Evolutionary conservation across 1,140 invertebrate genomes (phyloP), one percentile per base, ranked within the genome.

Genomic region (Drosophila grimshawi): DNA sequence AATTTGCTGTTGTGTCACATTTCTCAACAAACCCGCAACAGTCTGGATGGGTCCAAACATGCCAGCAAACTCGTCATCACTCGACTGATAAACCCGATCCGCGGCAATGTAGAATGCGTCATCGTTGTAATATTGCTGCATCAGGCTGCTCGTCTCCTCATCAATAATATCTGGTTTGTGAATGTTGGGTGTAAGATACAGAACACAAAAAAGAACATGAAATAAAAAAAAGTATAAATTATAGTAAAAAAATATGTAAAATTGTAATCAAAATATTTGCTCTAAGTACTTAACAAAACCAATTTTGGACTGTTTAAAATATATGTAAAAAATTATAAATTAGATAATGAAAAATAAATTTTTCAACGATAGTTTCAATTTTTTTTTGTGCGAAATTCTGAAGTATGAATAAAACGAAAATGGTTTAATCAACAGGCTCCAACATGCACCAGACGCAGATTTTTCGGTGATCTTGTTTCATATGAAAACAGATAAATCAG

Each of bases 31-130:
- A 92, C 91, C 91, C 61, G 91, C 91, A 57, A 92, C 90, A 57
- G 86, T 90, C 78, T 91, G 90, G 30, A 92, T 89, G 48, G 91
- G 91, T 45, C 91, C 91, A 67, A 89, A 92, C 83, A 92, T 91
- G 35, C 91, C 91, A 4, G 91, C 91, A 45, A 92, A 92, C 52
- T 92, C 91, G 62, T 92, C 91, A 27, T 91, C 90, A 11, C 85
- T 81, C 30, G 90, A 78, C 70, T 92, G 91, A 72, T 92, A 92
- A 0, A 92, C 76, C 32, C 91, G 91, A 85, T 92, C 86, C 27
- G 90, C 82, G 43, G 86, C 86, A 63, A 92, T 92, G 69, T 92
- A 91, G 64, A 92, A 92, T 67, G 91, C 79, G 32, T 92, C 91
- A 39, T 92, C 91, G 52, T 86, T 92, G 64, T 78, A 92, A 61